Evolutionary conservation across 2,113 vertebrate genomes (phyloP).

Genomic region (Semicossyphus pulcher): DNA sequence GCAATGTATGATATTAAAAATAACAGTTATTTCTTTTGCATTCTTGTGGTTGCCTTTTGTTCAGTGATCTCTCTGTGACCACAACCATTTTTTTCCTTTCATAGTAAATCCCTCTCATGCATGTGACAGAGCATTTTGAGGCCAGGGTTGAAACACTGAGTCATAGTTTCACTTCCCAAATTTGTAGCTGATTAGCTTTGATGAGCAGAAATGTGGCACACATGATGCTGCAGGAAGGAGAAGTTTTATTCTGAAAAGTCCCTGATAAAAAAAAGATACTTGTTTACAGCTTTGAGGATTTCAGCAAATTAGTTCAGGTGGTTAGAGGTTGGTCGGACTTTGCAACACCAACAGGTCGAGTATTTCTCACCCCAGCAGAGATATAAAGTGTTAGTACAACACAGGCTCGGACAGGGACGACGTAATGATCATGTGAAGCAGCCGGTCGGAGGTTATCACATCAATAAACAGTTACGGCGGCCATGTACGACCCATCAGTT

Average conservation of each 20-base stretch:
- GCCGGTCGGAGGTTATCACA: not conserved
- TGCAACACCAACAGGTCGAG: too few species aligned
- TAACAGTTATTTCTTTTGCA: too few species aligned
- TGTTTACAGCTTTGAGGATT: not conserved
- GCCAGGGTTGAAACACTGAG: not conserved
- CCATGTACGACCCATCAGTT: not conserved
- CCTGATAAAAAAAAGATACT: not conserved
- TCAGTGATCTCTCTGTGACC: not conserved
- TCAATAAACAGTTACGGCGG: not conserved
- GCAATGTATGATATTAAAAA: too few species aligned
- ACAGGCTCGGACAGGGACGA: not conserved
- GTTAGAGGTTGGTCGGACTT: too few species aligned
- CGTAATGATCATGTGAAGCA: not conserved
- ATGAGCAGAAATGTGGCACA: not conserved
- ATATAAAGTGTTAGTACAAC: not conserved
- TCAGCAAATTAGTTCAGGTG: too few species aligned
- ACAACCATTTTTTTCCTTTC: not conserved
- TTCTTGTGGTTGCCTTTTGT: not conserved
- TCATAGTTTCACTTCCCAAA: slow-evolving; percentile 1
- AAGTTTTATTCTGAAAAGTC: too few species aligned
- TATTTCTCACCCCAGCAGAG: not conserved
- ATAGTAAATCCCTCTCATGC: not conserved
- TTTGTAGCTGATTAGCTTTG: too few species aligned
- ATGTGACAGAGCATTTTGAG: not conserved
- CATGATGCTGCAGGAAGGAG: not conserved